These are phyloP conservation scores for Melinaea marsaeus DNA, from an alignment of 2,888 invertebrate genomes.

Conservation along the genomic window DNA sequence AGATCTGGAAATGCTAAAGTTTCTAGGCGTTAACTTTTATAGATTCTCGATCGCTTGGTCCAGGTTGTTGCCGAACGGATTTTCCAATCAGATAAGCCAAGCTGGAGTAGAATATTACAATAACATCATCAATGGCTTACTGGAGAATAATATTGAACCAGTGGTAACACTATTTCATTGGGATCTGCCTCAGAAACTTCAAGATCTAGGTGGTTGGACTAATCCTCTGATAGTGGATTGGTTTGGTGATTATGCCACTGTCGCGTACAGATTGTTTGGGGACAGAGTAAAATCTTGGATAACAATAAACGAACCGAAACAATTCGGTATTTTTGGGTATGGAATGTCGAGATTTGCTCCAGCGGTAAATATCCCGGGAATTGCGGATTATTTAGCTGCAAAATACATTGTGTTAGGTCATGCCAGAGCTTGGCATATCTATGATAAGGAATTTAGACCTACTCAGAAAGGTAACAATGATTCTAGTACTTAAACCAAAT, in stretches of 20 bases:
- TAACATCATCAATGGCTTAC: constrained; percentile 78
- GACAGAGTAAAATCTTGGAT: constrained; percentile 77
- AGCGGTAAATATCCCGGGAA: constrained; percentile 58
- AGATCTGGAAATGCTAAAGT: constrained; percentile 66
- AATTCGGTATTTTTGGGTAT: constrained; percentile 64
- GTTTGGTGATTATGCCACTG: constrained; percentile 72
- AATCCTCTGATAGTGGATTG: constrained; percentile 65
- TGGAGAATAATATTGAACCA: constrained; percentile 79
- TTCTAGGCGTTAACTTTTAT: constrained; percentile 71
- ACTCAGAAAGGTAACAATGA: constrained; percentile 46
- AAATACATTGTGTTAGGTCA: constrained; percentile 78
- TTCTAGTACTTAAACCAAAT: not conserved
- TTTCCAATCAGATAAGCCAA: constrained; percentile 71
- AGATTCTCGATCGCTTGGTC: constrained; percentile 82
- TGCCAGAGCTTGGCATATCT: constrained; percentile 68
- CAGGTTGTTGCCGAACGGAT: constrained; percentile 79
- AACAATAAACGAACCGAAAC: constrained; percentile 79
- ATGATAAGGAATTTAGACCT: constrained; percentile 55
- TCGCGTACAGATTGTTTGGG: constrained; percentile 64
- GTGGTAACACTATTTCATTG: constrained; percentile 77
- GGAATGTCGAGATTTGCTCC: constrained; percentile 55
- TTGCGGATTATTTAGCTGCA: constrained; percentile 72
- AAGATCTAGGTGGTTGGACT: constrained; percentile 77
- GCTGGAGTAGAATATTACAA: constrained; percentile 81
- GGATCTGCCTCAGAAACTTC: constrained; percentile 76